phyloP scores from a whole-genome alignment of 2,888 invertebrate species.

The Encarsia formosa region DNA sequence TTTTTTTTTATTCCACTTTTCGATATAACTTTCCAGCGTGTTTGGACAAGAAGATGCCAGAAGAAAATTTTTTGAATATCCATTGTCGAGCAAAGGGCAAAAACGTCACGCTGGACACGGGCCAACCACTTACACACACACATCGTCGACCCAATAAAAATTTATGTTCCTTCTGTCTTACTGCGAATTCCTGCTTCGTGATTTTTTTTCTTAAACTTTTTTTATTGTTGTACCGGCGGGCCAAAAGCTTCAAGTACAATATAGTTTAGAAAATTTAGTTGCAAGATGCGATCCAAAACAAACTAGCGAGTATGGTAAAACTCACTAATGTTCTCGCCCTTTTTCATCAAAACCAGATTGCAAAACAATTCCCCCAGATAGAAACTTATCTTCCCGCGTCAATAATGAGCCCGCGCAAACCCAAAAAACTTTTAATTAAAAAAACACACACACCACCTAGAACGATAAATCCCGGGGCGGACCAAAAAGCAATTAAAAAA shows the following conservation, averaged over 20 bases:
- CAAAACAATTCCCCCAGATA: too few relatives aligned
- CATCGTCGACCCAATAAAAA: slow-evolving; percentile 3
- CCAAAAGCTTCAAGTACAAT: background rate
- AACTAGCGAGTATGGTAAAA: background rate
- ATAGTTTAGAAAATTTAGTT: background rate
- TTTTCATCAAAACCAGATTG: too few relatives aligned
- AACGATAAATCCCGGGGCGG: background rate
- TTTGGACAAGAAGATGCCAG: too few relatives aligned
- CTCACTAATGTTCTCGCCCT: background rate
- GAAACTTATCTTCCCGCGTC: too few relatives aligned
- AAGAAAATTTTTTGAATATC: too few relatives aligned
- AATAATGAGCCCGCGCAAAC: background rate
- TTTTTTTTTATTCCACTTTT: too few relatives aligned
- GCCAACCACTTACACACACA: slow-evolving; percentile 27
- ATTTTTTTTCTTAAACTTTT: background rate
- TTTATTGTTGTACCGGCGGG: background rate
- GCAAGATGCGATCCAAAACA: background rate
- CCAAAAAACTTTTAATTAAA: background rate
- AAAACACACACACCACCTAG: background rate
- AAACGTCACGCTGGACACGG: slow-evolving; percentile 25
- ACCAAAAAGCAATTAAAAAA: background rate
- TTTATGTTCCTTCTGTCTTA: background rate
- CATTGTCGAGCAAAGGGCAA: too few relatives aligned
- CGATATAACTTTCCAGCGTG: too few relatives aligned
- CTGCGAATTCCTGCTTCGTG: background rate